phyloP scores from a whole-genome alignment of 2,888 invertebrate species.

The Drosophila conformis region DNA sequence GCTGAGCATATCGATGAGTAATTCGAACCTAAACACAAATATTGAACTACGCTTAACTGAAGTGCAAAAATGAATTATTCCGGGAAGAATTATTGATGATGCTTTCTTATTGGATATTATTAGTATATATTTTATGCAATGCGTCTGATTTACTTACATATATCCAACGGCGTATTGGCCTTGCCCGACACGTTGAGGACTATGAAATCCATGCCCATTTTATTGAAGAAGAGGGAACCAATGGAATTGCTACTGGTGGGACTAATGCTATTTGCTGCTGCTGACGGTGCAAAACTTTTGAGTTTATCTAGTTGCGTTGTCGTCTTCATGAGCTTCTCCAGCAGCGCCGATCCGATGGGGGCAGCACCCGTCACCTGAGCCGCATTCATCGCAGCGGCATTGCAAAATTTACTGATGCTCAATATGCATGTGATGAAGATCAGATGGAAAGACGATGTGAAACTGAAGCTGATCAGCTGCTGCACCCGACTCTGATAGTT shows the following conservation, averaged over 20 bases:
- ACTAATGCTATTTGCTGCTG: conserved; percentile 75
- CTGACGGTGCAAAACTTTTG: conserved; percentile 58
- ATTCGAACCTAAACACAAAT: conserved; percentile 39
- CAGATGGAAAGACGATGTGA: conserved; percentile 82
- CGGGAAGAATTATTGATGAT: not conserved
- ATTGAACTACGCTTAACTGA: not conserved
- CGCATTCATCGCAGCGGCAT: conserved; percentile 80
- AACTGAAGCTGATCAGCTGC: conserved; percentile 84
- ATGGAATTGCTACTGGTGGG: conserved; percentile 35
- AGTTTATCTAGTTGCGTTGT: conserved; percentile 70
- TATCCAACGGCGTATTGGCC: conserved; percentile 80
- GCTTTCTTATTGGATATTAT: not conserved
- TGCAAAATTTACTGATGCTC: conserved; percentile 83
- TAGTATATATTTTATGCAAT: not conserved
- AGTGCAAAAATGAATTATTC: not conserved
- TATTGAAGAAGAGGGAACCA: conserved; percentile 54
- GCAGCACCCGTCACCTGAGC: conserved; percentile 68
- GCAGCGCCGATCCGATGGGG: conserved; percentile 73
- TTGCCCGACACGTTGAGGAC: conserved; percentile 84
- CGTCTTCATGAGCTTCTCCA: conserved; percentile 78
- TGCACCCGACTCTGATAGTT: conserved; percentile 83
- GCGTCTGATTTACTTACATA: conserved; percentile 76
- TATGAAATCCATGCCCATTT: conserved; percentile 70
- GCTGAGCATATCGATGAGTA: conserved; percentile 54
- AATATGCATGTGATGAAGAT: conserved; percentile 82